Base-by-base conservation (phyloP, 2,888 invertebrate species). In the Strigamia maritima region DNA sequence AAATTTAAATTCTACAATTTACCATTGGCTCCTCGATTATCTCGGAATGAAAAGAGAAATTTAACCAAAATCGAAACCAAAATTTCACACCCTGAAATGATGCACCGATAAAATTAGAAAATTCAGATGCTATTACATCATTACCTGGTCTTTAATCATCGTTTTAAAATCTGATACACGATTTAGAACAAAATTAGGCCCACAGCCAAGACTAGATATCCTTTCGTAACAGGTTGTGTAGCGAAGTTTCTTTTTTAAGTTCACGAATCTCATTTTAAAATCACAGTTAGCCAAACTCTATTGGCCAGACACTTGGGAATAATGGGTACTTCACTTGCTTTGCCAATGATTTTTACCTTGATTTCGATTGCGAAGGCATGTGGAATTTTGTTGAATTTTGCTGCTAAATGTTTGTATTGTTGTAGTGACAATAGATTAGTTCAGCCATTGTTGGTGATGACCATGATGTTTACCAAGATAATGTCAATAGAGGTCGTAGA, bases 1-100 rank as follows among this genome's bases (percentile, higher is more conserved):
- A 60, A 60, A 22, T 10, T 10, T 54, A 19, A 60, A 22, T 22
- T 60, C 4, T 10, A 60, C 2, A 22, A 12, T 60, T 60, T 60
- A 60, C 60, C 60, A 22, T 2, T 60, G 60, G 60, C 6, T 60
- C 60, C 14, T 60, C 22, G 19, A 60, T 60, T 60, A 22, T 60
- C 22, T 60, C 60, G 1, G 60, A 22, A 24, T 8, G 22, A 12
- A 60, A 60, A 22, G 7, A 60, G 22, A 60, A 60, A 12, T 19
- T 60, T 60, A 60, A 22, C 60, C 60, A 60, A 60, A 60, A 22
- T 22, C 60, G 60, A 12, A 60, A 60, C 60, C 60, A 60, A 60
- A 60, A 60, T 60, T 60, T 60, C 7, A 60, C 14, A 19, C 60
- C 60, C 60, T 60, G 22, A 22, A 60, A 60, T 10, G 22, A 24